phyloP scores from a whole-genome alignment of 2,113 vertebrate species.

The Oreochromis aureus region DNA sequence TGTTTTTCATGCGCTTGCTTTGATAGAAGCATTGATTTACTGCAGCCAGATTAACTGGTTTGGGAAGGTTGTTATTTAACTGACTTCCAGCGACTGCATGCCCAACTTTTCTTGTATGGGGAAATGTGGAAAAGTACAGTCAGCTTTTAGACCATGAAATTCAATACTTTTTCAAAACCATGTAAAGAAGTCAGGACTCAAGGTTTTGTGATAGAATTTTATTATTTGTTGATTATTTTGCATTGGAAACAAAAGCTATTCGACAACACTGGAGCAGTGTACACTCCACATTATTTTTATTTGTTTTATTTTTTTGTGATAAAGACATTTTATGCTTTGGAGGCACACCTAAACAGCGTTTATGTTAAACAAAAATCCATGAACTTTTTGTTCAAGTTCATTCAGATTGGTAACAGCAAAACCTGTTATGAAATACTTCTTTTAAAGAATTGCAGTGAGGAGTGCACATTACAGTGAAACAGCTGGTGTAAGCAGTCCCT shows the following conservation, averaged over 20 bases:
- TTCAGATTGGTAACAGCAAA: not conserved
- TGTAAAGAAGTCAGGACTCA: not conserved
- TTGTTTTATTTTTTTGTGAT: not conserved
- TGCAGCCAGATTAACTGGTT: not conserved
- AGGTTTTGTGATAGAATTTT: not conserved
- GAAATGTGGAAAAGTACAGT: slow-evolving; percentile 2
- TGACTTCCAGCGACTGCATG: not conserved
- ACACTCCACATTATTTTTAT: not conserved
- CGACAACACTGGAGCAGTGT: not conserved
- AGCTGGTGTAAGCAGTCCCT: slow-evolving; percentile 18
- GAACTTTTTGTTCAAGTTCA: not conserved
- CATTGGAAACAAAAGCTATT: not conserved
- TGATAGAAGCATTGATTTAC: not conserved
- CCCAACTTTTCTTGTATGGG: not conserved
- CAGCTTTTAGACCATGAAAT: slow-evolving; percentile 15
- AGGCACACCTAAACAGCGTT: not conserved
- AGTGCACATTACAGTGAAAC: not conserved
- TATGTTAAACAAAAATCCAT: not conserved
- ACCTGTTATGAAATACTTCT: not conserved
- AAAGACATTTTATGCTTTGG: not conserved
- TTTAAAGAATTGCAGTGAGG: not conserved
- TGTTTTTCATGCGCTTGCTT: not conserved
- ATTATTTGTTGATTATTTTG: not conserved
- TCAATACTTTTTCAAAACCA: not conserved
- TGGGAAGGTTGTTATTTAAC: not conserved